A percentile compares a stretch with the other conserved stretches of the same genome.
Evolutionary conservation across 2,113 vertebrate species (phyloP).

Genomic region (Cyanoramphus novaezelandiae): DNA sequence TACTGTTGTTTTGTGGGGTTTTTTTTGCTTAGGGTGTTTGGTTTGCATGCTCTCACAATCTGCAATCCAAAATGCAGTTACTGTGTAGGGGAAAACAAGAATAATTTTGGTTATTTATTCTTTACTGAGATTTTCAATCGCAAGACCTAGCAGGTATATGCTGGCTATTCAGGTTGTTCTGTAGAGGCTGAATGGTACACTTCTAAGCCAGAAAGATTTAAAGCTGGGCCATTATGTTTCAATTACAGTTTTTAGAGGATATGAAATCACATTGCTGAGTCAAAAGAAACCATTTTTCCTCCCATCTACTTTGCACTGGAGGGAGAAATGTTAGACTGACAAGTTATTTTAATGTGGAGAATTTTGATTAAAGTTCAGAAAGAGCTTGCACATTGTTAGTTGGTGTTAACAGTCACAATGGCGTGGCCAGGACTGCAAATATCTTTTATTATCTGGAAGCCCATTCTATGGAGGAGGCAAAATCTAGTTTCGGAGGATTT

Average conservation of each 20-base stretch:
- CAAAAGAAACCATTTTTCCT: neutral
- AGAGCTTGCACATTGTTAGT: neutral
- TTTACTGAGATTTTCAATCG: neutral
- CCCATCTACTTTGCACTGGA: neutral
- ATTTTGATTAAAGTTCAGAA: slow-evolving; percentile 1
- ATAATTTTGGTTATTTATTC: neutral
- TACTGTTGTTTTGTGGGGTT: neutral
- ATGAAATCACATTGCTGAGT: neutral
- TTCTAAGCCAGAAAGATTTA: neutral
- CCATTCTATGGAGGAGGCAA: neutral
- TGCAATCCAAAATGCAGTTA: neutral
- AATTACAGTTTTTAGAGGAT: neutral
- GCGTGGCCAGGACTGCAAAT: neutral
- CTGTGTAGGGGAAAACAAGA: neutral
- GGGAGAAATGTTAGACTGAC: neutral
- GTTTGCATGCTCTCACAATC: neutral
- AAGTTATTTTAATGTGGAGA: neutral
- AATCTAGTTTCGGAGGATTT: neutral
- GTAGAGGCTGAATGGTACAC: neutral
- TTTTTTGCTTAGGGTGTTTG: neutral
- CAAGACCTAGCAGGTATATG: neutral
- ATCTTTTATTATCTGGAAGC: neutral
- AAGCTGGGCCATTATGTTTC: neutral
- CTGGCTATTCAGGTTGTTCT: neutral
- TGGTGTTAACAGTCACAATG: neutral